These are phyloP conservation scores for Microdon myrmicae DNA, from an alignment of 2,888 invertebrate species.

Conservation along the genomic window DNA sequence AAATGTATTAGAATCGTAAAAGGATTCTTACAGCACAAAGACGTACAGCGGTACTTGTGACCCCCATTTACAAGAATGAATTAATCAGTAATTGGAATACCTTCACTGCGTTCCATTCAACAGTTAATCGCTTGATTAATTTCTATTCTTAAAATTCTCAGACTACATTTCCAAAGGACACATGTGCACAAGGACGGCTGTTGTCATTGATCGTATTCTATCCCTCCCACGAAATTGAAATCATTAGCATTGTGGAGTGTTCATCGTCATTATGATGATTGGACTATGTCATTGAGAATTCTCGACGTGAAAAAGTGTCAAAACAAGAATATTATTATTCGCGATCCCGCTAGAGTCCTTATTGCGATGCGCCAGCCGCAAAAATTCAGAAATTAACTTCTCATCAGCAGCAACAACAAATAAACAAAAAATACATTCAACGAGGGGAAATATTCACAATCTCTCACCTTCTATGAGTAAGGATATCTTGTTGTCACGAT, in stretches of 20 bases:
- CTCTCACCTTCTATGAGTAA: constrained; percentile 22
- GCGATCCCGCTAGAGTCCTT: constrained; percentile 26
- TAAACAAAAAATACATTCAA: constrained; percentile 28
- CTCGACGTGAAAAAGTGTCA: constrained; percentile 51
- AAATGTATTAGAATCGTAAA: constrained; percentile 18
- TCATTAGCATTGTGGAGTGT: constrained; percentile 22
- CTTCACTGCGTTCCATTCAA: constrained; percentile 12
- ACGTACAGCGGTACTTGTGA: constrained; percentile 32
- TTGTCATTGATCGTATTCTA: too few relatives aligned
- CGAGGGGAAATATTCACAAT: constrained; percentile 10
- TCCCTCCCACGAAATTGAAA: constrained; percentile 27
- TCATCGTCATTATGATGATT: constrained; percentile 25
- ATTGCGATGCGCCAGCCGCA: too few relatives aligned
- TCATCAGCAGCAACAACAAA: constrained; percentile 35
- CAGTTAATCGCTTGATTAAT: constrained; percentile 46
- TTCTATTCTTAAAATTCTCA: constrained; percentile 27
- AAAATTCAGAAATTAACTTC: too few relatives aligned
- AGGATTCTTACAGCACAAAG: constrained; percentile 38
- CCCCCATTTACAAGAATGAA: constrained; percentile 36
- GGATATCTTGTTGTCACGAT: constrained; percentile 27
- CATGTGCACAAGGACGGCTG: constrained; percentile 26
- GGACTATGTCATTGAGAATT: constrained; percentile 40
- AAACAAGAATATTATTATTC: constrained; percentile 42
- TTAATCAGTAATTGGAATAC: constrained; percentile 50
- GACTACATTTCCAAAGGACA: constrained; percentile 25